phyloP scores from a whole-genome alignment of 2,797 vertebrate species.

The Melanotaenia boesemani region DNA sequence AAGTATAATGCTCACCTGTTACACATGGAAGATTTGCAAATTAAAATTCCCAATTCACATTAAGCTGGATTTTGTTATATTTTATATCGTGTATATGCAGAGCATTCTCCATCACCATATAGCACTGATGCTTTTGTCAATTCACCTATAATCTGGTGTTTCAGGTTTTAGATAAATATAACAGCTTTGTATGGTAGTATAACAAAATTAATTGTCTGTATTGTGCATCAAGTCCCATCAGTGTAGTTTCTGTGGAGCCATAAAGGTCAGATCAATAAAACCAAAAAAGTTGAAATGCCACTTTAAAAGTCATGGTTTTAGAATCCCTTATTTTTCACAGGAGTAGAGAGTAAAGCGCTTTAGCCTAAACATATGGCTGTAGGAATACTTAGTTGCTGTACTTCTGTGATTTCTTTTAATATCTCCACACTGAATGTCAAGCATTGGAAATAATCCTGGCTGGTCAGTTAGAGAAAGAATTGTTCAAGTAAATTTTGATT shows the following conservation, averaged over 20 bases:
- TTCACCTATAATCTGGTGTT: slow-evolving; percentile 1
- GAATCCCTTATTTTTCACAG: background rate
- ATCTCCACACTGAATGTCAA: background rate
- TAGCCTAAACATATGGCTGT: background rate
- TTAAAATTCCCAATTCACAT: too few species aligned
- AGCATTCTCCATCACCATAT: too few species aligned
- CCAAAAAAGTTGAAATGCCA: slow-evolving; percentile 41
- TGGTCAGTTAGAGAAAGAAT: background rate
- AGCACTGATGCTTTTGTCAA: background rate
- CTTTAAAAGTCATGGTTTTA: slow-evolving; percentile 14
- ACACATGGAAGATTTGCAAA: too few species aligned
- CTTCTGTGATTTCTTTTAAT: background rate
- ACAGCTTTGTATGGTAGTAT: slow-evolving; percentile 8
- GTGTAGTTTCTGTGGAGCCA: slow-evolving; percentile 26
- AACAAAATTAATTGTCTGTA: slow-evolving; percentile 36
- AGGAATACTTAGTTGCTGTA: background rate
- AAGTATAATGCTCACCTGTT: too few species aligned
- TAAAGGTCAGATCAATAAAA: slow-evolving; percentile 51
- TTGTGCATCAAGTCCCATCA: slow-evolving; percentile 13
- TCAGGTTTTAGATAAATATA: slow-evolving; percentile 11
- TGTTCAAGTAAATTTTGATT: background rate
- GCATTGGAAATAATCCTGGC: background rate
- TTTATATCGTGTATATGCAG: too few species aligned
- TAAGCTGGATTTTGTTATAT: too few species aligned
- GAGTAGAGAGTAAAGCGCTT: background rate